Evolutionary conservation across 2,113 vertebrate genomes (phyloP).

Genomic region (Beaufortia kweichowensis): DNA sequence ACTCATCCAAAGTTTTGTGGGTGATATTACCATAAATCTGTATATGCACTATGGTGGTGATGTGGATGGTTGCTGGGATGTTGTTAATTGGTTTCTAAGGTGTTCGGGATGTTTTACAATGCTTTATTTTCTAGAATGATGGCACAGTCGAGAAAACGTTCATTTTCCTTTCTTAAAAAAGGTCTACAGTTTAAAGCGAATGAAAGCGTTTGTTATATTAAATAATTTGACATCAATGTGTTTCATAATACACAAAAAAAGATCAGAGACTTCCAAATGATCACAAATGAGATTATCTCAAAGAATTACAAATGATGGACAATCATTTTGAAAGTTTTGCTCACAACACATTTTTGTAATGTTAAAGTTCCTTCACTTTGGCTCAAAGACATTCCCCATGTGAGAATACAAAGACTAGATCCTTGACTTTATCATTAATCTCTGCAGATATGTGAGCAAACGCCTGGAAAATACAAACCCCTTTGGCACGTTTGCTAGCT

Average conservation of each 20-base stretch:
- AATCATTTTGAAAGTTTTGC: constrained; percentile 13
- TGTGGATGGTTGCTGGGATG: no score
- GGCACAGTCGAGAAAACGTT: no score
- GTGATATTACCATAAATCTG: no score
- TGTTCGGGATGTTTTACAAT: no score
- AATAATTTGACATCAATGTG: not conserved
- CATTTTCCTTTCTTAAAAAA: no score
- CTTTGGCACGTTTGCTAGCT: constrained; percentile 23
- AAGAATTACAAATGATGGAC: not conserved
- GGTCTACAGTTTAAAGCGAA: no score
- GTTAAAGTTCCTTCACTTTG: not conserved
- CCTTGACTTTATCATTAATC: constrained; percentile 43
- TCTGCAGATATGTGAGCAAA: constrained; percentile 39
- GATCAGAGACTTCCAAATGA: not conserved
- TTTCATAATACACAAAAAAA: not conserved
- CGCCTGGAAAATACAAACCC: constrained; percentile 28
- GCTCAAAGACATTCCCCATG: constrained; percentile 25
- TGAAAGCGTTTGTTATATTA: no score
- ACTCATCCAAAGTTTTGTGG: no score
- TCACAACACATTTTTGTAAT: not conserved
- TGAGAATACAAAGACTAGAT: constrained; percentile 9
- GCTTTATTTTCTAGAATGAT: no score
- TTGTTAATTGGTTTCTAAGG: no score
- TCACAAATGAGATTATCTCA: not conserved
- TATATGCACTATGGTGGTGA: not conserved